A percentile compares a stretch with the other conserved stretches of the same genome.
These are phyloP conservation scores for Diglossa brunneiventris DNA, from an alignment of 2,113 vertebrate genomes.

Conservation along the genomic window DNA sequence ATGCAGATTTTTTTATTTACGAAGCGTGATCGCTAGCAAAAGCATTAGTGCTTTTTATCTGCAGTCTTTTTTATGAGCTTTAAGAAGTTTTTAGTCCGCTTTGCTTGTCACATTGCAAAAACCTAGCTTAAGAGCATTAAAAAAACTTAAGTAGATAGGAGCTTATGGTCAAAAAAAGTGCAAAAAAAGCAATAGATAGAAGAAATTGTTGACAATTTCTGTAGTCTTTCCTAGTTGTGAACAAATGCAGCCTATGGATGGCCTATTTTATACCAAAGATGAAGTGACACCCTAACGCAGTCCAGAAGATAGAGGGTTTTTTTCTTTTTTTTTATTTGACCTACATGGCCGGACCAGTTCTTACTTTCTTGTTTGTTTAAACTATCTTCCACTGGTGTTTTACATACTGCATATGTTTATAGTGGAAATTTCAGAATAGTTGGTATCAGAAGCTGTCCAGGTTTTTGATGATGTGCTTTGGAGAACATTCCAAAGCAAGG, in stretches of 20 bases:
- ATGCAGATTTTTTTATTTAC: constrained; percentile 90
- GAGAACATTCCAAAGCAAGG: constrained; percentile 3
- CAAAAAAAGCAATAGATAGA: constrained; percentile 98
- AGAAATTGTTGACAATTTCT: constrained; percentile 99
- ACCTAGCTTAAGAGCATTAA: constrained; percentile 82
- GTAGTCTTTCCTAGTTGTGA: constrained; percentile 99
- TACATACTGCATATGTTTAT: constrained; percentile 68
- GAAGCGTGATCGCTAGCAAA: constrained; percentile 86
- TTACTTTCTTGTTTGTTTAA: constrained; percentile 82
- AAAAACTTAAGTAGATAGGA: constrained; percentile 87
- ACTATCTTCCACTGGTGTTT: constrained; percentile 85
- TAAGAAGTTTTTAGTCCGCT: constrained; percentile 96
- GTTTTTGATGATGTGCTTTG: constrained; percentile 24
- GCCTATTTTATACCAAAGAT: constrained; percentile 99
- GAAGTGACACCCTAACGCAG: constrained; percentile 89
- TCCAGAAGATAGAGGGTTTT: constrained; percentile 77
- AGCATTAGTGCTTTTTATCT: constrained; percentile 97
- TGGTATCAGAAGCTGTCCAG: constrained; percentile 28
- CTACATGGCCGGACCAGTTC: constrained; percentile 93
- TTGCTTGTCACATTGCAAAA: constrained; percentile 95
- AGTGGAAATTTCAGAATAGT: constrained; percentile 56
- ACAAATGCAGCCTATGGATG: constrained; percentile 96
- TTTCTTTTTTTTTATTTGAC: constrained; percentile 83
- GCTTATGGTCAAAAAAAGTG: constrained; percentile 90
- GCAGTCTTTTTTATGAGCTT: constrained; percentile 98